phyloP scores from a whole-genome alignment of 2,888 invertebrate species.

The Tetrapedia diversipes region DNA sequence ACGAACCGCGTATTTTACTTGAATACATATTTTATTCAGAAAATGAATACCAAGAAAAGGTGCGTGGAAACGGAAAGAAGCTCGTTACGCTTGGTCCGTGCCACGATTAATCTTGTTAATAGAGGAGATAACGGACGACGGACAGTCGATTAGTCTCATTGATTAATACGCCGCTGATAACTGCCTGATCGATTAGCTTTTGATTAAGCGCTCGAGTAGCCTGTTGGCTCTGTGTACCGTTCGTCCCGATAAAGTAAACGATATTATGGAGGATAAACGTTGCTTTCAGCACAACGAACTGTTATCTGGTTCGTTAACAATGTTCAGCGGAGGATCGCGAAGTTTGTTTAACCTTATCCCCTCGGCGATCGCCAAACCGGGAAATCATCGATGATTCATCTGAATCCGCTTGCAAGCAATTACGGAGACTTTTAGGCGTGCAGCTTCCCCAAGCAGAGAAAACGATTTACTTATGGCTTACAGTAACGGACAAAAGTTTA shows the following conservation, averaged over 20 bases:
- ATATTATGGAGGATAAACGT: not conserved
- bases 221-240: not conserved
- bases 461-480: constrained; percentile 6
- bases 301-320: not conserved
- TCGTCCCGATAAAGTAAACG: not conserved
- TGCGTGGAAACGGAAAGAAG: not conserved
- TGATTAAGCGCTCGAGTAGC: constrained; percentile 5
- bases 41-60: no score
- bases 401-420: not conserved
- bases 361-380: not conserved
- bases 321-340: not conserved
- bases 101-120: constrained; percentile 15
- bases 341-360: not conserved
- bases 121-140: constrained; percentile 25
- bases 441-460: not conserved
- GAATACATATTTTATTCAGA: no score
- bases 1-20: no score
- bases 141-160: constrained; percentile 17
- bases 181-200: constrained; percentile 17
- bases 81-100: not conserved
- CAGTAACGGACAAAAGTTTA: no score
- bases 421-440: not conserved
- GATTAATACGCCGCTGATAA: constrained; percentile 26
- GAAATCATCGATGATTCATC: not conserved
- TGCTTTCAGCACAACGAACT: not conserved